These are phyloP conservation scores for Centruroides sculpturatus DNA, from an alignment of 1,140 invertebrate species.

Conservation along the genomic window DNA sequence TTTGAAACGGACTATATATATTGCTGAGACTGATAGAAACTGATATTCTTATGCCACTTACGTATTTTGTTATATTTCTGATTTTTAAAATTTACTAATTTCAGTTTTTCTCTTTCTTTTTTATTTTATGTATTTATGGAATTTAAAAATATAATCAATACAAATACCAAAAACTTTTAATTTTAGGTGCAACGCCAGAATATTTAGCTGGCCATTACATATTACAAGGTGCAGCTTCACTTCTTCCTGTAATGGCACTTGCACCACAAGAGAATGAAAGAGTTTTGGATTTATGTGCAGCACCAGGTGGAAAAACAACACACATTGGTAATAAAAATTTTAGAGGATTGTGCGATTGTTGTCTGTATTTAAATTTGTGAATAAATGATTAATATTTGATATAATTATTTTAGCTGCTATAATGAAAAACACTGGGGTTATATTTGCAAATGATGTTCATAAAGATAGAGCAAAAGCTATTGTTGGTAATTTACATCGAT, in stretches of 20 bases:
- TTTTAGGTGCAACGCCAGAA: conserved; percentile 82
- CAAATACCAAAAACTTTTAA: neutral
- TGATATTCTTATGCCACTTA: too few relatives aligned
- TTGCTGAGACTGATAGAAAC: too few relatives aligned
- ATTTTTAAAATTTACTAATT: neutral
- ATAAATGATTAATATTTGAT: too few relatives aligned
- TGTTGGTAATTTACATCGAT: conserved; percentile 88
- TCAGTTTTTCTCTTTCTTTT: neutral
- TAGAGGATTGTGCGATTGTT: neutral
- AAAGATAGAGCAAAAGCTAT: conserved; percentile 81
- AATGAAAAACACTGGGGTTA: conserved; percentile 97
- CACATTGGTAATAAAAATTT: conserved; percentile 51
- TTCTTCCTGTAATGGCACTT: conserved; percentile 80
- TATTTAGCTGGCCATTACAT: conserved; percentile 99
- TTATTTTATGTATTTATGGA: neutral
- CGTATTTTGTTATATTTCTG: neutral
- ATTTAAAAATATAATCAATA: too few relatives aligned
- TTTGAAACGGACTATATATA: too few relatives aligned
- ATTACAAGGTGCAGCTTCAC: conserved; percentile 88
- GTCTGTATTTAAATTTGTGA: too few relatives aligned
- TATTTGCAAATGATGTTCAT: conserved; percentile 94
- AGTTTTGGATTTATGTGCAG: conserved; percentile 92
- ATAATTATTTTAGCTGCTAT: conserved; percentile 50
- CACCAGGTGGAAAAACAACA: conserved; percentile 95
- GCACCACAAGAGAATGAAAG: conserved; percentile 91